phyloP scores from a whole-genome alignment of 2,113 vertebrate genomes.

The Pachycephala philippinensis region DNA sequence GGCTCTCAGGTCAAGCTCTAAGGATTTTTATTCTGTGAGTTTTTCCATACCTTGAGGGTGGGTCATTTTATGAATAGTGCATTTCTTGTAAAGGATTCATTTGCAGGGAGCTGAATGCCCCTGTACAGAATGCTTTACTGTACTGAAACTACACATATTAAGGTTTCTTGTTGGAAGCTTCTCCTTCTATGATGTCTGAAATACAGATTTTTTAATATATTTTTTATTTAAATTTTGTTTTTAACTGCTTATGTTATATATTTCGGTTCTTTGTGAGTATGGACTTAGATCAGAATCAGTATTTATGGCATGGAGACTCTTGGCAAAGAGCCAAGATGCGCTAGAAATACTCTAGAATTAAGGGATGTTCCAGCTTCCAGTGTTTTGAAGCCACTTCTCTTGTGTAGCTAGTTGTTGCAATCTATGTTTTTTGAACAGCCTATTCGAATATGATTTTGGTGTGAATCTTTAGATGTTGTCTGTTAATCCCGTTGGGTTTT shows the following conservation, averaged over 20 bases:
- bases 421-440: background rate
- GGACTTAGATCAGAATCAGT: background rate
- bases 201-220: too few relatives aligned
- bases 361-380: background rate
- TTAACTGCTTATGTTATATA: background rate
- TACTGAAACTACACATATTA: accelerated
- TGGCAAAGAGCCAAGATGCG: background rate
- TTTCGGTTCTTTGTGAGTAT: background rate
- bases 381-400: background rate
- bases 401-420: background rate
- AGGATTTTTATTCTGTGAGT: background rate
- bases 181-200: background rate
- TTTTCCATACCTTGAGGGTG: background rate
- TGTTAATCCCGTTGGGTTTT: background rate
- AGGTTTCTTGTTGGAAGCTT: background rate
- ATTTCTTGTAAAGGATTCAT: background rate
- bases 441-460: background rate
- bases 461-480: background rate
- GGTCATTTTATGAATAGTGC: background rate
- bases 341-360: background rate
- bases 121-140: background rate
- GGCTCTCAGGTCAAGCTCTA: background rate
- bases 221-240: background rate
- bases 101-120: background rate
- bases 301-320: background rate